phyloP scores from a whole-genome alignment of 2,888 invertebrate genomes.

The Abscondita cerata region DNA sequence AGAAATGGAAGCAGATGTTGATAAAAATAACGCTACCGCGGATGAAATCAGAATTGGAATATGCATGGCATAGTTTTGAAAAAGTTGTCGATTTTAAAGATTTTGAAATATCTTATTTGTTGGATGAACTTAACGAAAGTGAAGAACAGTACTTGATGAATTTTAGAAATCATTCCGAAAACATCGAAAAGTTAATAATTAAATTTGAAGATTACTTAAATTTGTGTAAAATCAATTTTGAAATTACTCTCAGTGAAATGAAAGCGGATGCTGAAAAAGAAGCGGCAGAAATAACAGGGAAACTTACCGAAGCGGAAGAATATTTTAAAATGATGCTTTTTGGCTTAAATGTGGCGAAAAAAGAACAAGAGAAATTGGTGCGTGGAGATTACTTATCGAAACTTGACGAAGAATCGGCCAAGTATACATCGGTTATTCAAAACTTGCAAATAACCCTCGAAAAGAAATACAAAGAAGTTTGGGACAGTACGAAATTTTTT shows the following conservation, averaged over 20 bases:
- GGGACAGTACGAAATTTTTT: constrained; percentile 45
- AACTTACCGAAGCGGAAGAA: constrained; percentile 59
- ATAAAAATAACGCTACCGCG: constrained; percentile 54
- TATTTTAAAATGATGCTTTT: constrained; percentile 60
- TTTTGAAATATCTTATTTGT: constrained; percentile 54
- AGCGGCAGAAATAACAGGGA: constrained; percentile 59
- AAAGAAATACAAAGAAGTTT: constrained; percentile 43
- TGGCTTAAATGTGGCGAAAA: constrained; percentile 59
- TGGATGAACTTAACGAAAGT: constrained; percentile 56
- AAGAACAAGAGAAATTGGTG: constrained; percentile 49
- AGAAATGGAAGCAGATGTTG: constrained; percentile 57
- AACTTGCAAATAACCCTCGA: constrained; percentile 46
- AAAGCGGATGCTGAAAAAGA: constrained; percentile 59
- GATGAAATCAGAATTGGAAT: constrained; percentile 55
- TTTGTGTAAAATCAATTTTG: constrained; percentile 50
- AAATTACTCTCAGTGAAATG: constrained; percentile 48
- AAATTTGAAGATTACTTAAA: constrained; percentile 52
- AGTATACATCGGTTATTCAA: constrained; percentile 44
- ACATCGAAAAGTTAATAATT: constrained; percentile 54
- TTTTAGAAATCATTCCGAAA: constrained; percentile 52
- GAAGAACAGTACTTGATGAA: constrained; percentile 57
- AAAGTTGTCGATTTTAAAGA: constrained; percentile 59
- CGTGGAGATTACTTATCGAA: constrained; percentile 52
- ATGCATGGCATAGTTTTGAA: constrained; percentile 59
- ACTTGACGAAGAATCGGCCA: constrained; percentile 51